Evolutionary conservation across 2,113 vertebrate species (phyloP), one percentile per base, ranked within the genome.

Genomic region (Daphoenositta chrysoptera): DNA sequence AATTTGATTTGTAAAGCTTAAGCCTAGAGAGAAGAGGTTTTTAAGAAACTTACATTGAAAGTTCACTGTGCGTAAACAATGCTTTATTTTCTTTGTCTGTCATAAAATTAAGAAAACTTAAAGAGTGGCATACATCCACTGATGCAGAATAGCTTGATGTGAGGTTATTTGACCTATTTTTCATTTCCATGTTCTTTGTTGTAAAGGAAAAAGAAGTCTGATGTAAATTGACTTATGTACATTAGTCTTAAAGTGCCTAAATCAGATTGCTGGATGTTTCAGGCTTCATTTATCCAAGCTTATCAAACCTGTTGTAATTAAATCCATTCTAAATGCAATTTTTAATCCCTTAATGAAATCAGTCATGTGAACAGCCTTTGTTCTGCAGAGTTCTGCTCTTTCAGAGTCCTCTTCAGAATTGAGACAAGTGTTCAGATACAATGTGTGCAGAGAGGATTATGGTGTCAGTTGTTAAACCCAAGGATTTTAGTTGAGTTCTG

Each of bases 331-430:
- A 93, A 94, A 86, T 58, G 47, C 33, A 66, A 13, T 93, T 92
- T 95, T 83, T 93, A 87, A 92, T 96, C 91, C 89, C 21, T 80
- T 93, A 90, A 90, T 93, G 58, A 69, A 86, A 70, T 92, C 93
- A 92, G 72, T 83, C 83, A 83, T 85, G 63, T 86, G 83, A 69
- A 70, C 68, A 93, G 68, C 44, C 39, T 86, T 89, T 93, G 58
- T 88, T 93, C 71, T 79, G 31, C 3, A 3, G 66, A 61, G 33
- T 57, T 80, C 33, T 83, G 22, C 58, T 92, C n/a, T 73, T 83
- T 66, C 33, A 31, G 63, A 72, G 37, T 69, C 30, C 18, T 95
- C 80, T 65, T 89, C 1, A 3, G 64, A 63, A 50, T 26, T 90
- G 71, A 27, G 50, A 31, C 26, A 30, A 86, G 39, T 61, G 45